Percentiles rank a stretch among this genome's conserved stretches.
Conservation (phyloP, 2,888 invertebrate species). For the Trissoscelio sp. region DNA sequence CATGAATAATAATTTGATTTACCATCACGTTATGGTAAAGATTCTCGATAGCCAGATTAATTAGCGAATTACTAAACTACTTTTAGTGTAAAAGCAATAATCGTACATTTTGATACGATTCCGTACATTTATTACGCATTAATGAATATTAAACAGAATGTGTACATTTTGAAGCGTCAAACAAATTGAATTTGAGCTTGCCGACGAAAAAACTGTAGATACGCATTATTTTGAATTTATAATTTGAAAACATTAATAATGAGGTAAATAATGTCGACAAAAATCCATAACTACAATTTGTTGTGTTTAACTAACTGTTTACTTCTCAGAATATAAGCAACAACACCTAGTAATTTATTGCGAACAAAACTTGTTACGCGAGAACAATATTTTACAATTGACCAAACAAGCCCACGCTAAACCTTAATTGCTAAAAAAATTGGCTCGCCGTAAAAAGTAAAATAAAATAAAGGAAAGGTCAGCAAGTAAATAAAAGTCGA, state of each 20-base stretch:
- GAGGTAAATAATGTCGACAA: too few relatives aligned
- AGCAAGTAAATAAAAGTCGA: background rate
- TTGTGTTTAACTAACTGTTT: too few relatives aligned
- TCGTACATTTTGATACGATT: conserved; percentile 62
- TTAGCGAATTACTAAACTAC: conserved; percentile 61
- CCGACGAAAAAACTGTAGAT: too few relatives aligned
- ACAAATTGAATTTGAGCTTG: conserved; percentile 28
- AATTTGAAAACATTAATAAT: too few relatives aligned
- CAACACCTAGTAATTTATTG: background rate
- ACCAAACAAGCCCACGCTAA: conserved; percentile 1
- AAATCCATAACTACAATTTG: too few relatives aligned
- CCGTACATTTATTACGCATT: conserved; percentile 45
- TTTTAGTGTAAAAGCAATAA: conserved; percentile 66
- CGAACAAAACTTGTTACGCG: conserved; percentile 9
- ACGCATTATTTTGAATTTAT: too few relatives aligned
- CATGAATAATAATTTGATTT: conserved; percentile 68
- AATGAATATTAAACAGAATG: conserved; percentile 56
- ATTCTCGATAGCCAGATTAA: conserved; percentile 65
- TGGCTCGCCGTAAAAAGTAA: background rate
- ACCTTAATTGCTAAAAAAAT: conserved; percentile 12
- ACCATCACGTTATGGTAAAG: conserved; percentile 57
- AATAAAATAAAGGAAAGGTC: conserved; percentile 1
- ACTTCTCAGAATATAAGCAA: background rate
- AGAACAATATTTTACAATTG: conserved; percentile 19
- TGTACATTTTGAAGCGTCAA: conserved; percentile 35